A percentile compares a stretch with the other conserved stretches of the same genome.
Evolutionary conservation across 2,888 invertebrate genomes (phyloP).

Genomic region (Gnatocerus cornutus): DNA sequence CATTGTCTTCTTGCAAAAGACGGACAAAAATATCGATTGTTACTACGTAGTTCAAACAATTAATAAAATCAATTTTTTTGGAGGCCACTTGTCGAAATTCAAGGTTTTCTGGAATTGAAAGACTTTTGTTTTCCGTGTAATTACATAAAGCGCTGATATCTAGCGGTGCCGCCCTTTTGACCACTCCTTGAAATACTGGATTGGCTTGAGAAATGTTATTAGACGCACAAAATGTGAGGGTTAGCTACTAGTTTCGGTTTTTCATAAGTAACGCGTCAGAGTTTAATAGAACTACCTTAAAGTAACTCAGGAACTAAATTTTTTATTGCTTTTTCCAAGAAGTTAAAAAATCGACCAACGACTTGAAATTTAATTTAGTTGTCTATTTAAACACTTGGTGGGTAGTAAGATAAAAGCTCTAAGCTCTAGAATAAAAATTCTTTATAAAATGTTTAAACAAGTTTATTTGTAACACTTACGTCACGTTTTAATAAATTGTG

Average conservation of each 20-base stretch:
- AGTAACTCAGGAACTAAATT: too few species aligned
- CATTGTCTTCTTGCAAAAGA: conserved; percentile 38
- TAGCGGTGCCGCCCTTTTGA: conserved; percentile 41
- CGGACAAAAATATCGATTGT: conserved; percentile 28
- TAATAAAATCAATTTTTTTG: conserved; percentile 31
- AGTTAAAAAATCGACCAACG: too few species aligned
- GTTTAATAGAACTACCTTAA: too few species aligned
- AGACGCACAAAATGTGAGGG: background rate
- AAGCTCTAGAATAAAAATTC: too few species aligned
- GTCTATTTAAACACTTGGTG: too few species aligned
- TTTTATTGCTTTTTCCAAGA: too few species aligned
- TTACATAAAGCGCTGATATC: conserved; percentile 43
- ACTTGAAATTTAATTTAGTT: too few species aligned
- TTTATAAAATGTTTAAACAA: too few species aligned
- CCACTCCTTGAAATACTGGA: conserved; percentile 49
- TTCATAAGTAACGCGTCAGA: too few species aligned
- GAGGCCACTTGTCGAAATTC: conserved; percentile 12
- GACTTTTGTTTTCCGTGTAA: conserved; percentile 13
- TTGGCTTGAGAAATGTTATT: conserved; percentile 34
- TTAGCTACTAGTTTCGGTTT: background rate
- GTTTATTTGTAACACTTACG: too few species aligned
- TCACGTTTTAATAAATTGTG: too few species aligned
- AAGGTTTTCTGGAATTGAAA: conserved; percentile 5
- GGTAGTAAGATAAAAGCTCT: too few species aligned
- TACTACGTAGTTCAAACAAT: conserved; percentile 22